Evolutionary conservation across 2,797 vertebrate species (phyloP).

Genomic region (Sus cebifrons): DNA sequence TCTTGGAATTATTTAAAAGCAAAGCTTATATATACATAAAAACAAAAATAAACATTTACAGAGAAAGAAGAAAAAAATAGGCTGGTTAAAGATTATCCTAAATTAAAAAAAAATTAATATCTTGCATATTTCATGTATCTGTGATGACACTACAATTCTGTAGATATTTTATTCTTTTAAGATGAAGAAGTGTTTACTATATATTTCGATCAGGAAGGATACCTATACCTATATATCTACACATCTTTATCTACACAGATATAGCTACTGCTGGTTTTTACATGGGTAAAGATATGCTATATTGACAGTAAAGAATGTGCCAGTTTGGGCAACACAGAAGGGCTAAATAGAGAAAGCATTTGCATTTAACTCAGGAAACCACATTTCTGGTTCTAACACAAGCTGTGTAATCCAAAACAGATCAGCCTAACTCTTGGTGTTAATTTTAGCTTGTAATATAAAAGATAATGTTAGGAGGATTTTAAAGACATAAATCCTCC

Average conservation of each 20-base stretch:
- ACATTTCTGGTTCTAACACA: background rate
- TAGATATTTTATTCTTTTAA: background rate
- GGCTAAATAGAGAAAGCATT: background rate
- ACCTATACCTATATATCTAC: background rate
- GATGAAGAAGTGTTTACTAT: background rate
- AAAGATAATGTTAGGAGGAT: background rate
- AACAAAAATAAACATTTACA: background rate
- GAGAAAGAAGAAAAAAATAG: background rate
- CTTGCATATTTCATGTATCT: background rate
- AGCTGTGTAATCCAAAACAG: background rate
- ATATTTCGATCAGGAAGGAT: background rate
- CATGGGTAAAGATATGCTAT: background rate
- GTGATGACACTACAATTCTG: background rate
- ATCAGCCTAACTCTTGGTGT: background rate
- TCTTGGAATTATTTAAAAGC: slow-evolving; percentile 18
- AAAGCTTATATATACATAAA: background rate
- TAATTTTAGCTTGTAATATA: slow-evolving; percentile 53
- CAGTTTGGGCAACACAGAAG: background rate
- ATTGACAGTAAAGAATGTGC: background rate
- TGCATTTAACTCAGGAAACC: slow-evolving; percentile 2
- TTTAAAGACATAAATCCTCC: background rate
- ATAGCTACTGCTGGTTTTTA: background rate
- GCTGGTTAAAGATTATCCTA: background rate
- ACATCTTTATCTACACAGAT: background rate
- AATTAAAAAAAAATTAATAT: background rate